Evolutionary conservation across 2,113 vertebrate species (phyloP).

Genomic region (Corythaeola cristata): DNA sequence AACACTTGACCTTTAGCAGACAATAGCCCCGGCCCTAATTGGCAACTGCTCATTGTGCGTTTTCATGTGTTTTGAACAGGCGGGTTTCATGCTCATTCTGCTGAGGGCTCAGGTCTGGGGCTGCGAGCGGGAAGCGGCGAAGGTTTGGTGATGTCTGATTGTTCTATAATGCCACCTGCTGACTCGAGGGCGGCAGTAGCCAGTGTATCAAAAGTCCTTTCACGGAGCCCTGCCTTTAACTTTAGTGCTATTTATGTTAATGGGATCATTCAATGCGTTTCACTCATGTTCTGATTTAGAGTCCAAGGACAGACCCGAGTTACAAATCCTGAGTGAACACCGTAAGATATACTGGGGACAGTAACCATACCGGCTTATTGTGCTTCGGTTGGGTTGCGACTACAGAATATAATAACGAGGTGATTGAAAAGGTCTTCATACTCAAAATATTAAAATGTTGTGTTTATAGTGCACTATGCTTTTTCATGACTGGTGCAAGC

Average conservation of each 20-base stretch:
- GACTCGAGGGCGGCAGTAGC: constrained; percentile 36
- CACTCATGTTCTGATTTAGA: constrained; percentile 51
- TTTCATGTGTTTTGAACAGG: not conserved
- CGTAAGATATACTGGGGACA: not conserved
- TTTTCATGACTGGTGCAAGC: not conserved
- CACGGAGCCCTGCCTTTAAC: constrained; percentile 47
- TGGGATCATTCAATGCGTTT: constrained; percentile 41
- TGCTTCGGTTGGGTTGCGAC: not conserved
- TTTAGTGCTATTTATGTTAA: constrained; percentile 60
- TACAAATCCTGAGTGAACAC: constrained; percentile 23
- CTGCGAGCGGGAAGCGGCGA: not conserved
- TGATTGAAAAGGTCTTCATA: not conserved
- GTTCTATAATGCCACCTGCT: constrained; percentile 67
- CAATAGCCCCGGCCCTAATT: constrained; percentile 51
- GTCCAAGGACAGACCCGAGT: constrained; percentile 6
- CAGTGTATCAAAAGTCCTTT: constrained; percentile 47
- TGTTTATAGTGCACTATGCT: not conserved
- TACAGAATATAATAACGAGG: not conserved
- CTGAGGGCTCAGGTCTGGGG: constrained; percentile 18
- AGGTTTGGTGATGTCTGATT: constrained; percentile 29
- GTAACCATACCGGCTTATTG: not conserved
- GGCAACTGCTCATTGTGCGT: constrained; percentile 43
- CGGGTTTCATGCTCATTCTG: constrained; percentile 45
- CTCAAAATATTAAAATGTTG: not conserved
- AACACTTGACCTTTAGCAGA: constrained; percentile 60